Percentiles rank a stretch among this genome's conserved stretches.
These are phyloP conservation scores for Premnoplex brunnescens DNA, from an alignment of 2,797 vertebrate genomes.

Conservation along the genomic window DNA sequence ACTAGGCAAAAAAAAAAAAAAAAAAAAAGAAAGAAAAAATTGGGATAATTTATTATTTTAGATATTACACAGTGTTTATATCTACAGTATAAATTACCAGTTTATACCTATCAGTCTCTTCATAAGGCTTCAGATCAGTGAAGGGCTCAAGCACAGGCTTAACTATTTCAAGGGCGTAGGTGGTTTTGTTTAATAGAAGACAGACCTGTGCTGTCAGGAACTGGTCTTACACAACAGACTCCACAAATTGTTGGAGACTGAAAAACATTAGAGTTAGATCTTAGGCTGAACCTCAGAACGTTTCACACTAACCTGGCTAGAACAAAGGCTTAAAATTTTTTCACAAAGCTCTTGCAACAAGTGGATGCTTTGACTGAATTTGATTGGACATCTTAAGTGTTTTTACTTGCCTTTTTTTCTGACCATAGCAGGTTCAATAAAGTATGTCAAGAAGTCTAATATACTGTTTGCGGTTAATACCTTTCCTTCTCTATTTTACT, in stretches of 20 bases:
- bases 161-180: background rate
- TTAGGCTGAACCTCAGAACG: background rate
- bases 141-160: background rate
- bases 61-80: background rate
- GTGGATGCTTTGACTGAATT: background rate
- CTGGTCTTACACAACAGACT: background rate
- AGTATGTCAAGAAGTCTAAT: background rate
- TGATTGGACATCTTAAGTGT: background rate
- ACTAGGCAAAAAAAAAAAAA: background rate
- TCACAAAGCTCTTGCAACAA: background rate
- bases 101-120: background rate
- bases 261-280: background rate
- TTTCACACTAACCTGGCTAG: background rate
- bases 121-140: background rate
- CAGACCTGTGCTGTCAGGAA: background rate
- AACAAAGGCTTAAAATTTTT: background rate
- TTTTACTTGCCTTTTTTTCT: background rate
- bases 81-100: background rate
- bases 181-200: background rate
- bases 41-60: background rate
- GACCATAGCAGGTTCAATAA: background rate
- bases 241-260: background rate
- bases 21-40: background rate
- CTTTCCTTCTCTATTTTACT: background rate
- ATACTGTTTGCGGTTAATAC: background rate